Evolutionary conservation across 1,140 invertebrate species (phyloP).

Genomic region (Drosophila takahashii): DNA sequence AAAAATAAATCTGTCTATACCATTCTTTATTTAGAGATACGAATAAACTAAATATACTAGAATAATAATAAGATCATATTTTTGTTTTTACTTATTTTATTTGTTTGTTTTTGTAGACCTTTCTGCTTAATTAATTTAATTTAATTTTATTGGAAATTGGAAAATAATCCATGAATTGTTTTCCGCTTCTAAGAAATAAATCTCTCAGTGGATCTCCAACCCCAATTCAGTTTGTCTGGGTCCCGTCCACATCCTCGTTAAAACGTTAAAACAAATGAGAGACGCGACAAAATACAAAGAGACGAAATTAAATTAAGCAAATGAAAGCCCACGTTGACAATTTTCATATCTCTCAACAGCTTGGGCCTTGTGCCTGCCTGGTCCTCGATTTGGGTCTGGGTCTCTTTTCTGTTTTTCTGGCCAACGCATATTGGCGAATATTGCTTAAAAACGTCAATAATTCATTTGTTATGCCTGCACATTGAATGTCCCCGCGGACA

Average conservation of each 20-base stretch:
- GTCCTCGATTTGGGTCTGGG: slow-evolving; percentile 29
- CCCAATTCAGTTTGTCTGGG: slow-evolving; percentile 24
- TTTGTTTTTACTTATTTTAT: too few species aligned
- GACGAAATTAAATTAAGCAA: slow-evolving; percentile 81
- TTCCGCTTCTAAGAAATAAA: too few species aligned
- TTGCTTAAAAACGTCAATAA: slow-evolving; percentile 85
- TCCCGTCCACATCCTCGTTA: slow-evolving; percentile 69
- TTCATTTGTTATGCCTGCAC: slow-evolving; percentile 85
- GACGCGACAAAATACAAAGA: slow-evolving; percentile 70
- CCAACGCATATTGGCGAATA: slow-evolving; percentile 77
- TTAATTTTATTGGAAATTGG: too few species aligned
- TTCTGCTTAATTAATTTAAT: too few species aligned
- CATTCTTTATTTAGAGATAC: too few species aligned
- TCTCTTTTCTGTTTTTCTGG: slow-evolving; percentile 13
- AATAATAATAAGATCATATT: too few species aligned
- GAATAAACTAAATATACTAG: too few species aligned
- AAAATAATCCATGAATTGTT: too few species aligned
- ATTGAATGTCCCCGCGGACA: slow-evolving; percentile 73
- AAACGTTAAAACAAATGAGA: slow-evolving; percentile 76
- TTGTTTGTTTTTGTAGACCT: too few species aligned
- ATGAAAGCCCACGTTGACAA: slow-evolving; percentile 83
- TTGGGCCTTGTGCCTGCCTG: slow-evolving; percentile 27
- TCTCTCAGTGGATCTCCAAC: slow-evolving; percentile 25
- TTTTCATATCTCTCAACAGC: slow-evolving; percentile 75
- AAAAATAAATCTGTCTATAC: too few species aligned